Conservation (phyloP, 2,797 vertebrate species). For the Nyctalus aviator region DNA sequence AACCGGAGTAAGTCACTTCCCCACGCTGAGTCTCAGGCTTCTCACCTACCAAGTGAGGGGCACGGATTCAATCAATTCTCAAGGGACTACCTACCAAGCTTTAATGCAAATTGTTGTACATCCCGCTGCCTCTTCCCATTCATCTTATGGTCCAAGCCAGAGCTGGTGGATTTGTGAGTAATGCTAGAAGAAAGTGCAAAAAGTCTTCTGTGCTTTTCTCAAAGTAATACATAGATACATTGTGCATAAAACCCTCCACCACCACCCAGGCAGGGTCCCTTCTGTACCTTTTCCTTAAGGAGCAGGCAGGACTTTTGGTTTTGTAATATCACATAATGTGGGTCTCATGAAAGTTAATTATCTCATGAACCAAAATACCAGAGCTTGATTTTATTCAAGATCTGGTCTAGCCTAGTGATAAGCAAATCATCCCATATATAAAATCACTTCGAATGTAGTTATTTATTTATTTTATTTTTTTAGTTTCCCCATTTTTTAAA, state of each 20-base stretch:
- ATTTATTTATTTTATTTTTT: not conserved
- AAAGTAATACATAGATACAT: not conserved
- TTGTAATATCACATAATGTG: not conserved
- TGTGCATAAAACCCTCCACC: not conserved
- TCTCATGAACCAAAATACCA: not conserved
- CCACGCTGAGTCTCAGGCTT: not conserved
- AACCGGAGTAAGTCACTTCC: not conserved
- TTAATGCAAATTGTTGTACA: not conserved
- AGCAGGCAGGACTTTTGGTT: not conserved
- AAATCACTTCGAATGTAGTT: constrained; percentile 22
- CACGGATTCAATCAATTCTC: not conserved
- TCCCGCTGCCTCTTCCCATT: not conserved
- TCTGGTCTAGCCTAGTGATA: not conserved
- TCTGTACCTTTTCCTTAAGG: not conserved
- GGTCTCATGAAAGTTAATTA: not conserved
- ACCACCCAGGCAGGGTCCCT: not conserved
- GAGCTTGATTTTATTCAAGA: constrained; percentile 2
- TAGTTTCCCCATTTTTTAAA: not conserved
- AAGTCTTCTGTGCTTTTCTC: not conserved
- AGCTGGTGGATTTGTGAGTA: not conserved
- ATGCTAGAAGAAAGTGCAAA: not conserved
- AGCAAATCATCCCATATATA: constrained; percentile 14
- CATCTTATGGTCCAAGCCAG: not conserved
- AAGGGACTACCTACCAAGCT: not conserved
- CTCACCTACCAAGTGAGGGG: not conserved